Evolutionary conservation across 2,113 vertebrate species (phyloP).

Genomic region (Hippoglossus stenolepis): DNA sequence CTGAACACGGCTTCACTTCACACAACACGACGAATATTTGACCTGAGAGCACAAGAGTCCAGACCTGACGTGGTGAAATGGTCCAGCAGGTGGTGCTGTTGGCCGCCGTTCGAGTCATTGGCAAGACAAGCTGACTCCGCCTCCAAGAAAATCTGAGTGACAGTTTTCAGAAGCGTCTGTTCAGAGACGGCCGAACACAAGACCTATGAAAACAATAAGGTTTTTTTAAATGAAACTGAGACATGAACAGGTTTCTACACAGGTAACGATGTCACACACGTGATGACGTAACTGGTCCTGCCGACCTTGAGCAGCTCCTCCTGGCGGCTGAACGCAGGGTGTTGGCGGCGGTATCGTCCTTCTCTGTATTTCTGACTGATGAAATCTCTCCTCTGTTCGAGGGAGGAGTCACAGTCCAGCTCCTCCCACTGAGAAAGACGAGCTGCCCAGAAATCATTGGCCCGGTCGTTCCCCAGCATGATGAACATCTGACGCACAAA

Average conservation of each 20-base stretch:
- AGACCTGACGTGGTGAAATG: conserved; percentile 38
- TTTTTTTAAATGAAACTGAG: not conserved
- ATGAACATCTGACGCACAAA: conserved; percentile 90
- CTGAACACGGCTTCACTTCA: too few relatives aligned
- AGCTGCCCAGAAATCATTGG: conserved; percentile 93
- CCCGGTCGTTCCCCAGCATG: conserved; percentile 92
- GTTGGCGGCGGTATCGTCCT: conserved; percentile 87
- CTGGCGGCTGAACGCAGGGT: conserved; percentile 85
- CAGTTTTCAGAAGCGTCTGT: conserved; percentile 90
- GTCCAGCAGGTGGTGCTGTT: conserved; percentile 34
- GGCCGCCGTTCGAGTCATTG: conserved; percentile 42
- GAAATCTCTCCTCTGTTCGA: conserved; percentile 89
- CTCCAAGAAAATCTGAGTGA: conserved; percentile 91
- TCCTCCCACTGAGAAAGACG: conserved; percentile 79
- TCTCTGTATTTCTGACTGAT: conserved; percentile 90
- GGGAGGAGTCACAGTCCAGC: conserved; percentile 82
- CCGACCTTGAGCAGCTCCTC: conserved; percentile 93
- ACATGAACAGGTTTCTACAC: not conserved
- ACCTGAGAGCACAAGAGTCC: not conserved
- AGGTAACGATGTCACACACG: not conserved
- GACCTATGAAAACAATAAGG: conserved; percentile 71
- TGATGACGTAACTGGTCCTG: not conserved
- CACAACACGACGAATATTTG: too few relatives aligned
- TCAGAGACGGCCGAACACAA: conserved; percentile 89
- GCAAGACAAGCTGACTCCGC: conserved; percentile 79